Percentiles rank a stretch among this genome's conserved stretches.
These are phyloP conservation scores for Lipotes vexillifer DNA, from an alignment of 2,113 vertebrate species.

Conservation along the genomic window DNA sequence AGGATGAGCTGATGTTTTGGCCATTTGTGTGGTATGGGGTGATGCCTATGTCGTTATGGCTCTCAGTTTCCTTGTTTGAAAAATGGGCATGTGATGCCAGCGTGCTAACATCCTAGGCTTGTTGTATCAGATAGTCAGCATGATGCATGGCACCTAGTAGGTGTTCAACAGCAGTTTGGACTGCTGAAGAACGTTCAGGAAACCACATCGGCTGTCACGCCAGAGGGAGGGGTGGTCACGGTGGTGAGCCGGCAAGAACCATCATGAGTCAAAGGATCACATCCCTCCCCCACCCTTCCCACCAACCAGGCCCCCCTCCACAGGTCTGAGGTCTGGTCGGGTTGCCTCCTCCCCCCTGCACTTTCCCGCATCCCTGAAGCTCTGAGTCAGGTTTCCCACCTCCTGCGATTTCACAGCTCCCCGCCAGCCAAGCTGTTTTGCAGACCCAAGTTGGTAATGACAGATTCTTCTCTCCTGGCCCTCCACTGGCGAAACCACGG, in stretches of 20 bases:
- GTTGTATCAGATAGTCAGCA: neutral
- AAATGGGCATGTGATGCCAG: accelerated
- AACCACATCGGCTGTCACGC: neutral
- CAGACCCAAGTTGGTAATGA: constrained; percentile 30
- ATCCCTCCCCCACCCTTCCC: neutral
- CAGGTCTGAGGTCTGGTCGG: neutral
- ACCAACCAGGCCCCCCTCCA: accelerated
- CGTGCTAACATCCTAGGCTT: neutral
- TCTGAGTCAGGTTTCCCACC: constrained; percentile 72
- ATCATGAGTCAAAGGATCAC: neutral
- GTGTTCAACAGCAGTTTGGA: neutral
- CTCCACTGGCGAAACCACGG: constrained; percentile 40
- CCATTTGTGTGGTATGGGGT: neutral
- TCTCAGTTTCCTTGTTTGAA: neutral
- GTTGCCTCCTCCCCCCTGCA: neutral
- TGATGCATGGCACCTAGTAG: neutral
- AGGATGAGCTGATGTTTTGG: neutral
- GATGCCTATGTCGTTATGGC: neutral
- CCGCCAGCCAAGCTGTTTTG: constrained; percentile 48
- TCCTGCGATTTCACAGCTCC: neutral
- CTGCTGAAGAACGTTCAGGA: neutral
- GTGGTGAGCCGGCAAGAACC: neutral
- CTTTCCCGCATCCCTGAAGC: neutral
- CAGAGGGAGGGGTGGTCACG: neutral
- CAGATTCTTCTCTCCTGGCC: constrained; percentile 52